Evolutionary conservation across 2,113 vertebrate species (phyloP), one percentile per base, ranked within the genome.

Genomic region (Notothenia coriiceps): DNA sequence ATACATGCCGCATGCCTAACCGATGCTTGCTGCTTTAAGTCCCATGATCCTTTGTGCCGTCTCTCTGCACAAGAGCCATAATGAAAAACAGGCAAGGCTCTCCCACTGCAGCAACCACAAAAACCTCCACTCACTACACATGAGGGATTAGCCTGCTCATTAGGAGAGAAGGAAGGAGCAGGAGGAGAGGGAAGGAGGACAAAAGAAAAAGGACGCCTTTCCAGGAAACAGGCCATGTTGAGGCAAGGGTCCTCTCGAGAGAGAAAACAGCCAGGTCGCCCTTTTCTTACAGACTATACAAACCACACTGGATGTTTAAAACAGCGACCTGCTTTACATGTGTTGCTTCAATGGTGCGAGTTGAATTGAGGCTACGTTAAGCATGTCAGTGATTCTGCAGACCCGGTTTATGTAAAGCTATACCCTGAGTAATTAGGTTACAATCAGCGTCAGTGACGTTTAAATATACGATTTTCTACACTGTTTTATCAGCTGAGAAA

Each of bases 111-210:
- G 82, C 67, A 54, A 85, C 86, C 91, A 88, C 88, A 91, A 78
- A 86, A 87, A 80, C 77, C 83, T 82, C 80, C 70, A 63, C 91
- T 91, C 80, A 75, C 77, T 85, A 70, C 86, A 89, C 85, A 91
- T 81, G 80, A 88, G 84, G 91, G 92, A 93, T 91, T 92, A 92
- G 85, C 70, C 59, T 65, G 88, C 88, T 93, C 90, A 90, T 93
- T 93, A 92, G 87, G 83, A 82, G 70, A 83, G 84, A 83, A 73
- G 86, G 79, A 87, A 77, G 80, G 88, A 83, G 79, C 8, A 43
- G 71, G 85, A 50, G 61, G 52, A 86, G 67, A 77, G 76, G 67
- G 46, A 70, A 59, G 72, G 25, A 61, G 66, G 71, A 79, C 62
- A 57, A 77, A 86, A 74, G 64, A 76, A 78, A 62, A 72, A 52